Evolutionary conservation across 2,113 vertebrate genomes (phyloP).

Genomic region (Acrocephalus kingi): DNA sequence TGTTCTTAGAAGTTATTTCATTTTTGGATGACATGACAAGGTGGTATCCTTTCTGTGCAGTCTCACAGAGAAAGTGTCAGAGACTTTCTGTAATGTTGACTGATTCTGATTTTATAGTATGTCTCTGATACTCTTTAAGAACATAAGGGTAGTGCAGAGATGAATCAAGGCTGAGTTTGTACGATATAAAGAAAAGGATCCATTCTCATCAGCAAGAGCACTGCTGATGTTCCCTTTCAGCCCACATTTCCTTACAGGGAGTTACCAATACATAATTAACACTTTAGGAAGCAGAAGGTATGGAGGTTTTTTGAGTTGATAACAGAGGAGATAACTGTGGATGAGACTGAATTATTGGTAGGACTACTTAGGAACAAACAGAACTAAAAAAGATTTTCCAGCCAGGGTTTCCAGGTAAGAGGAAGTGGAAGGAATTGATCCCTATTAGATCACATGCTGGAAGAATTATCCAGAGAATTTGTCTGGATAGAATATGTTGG

Average conservation of each 20-base stretch:
- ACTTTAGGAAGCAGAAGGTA: not conserved
- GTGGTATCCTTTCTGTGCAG: not conserved
- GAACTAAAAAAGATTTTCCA: not conserved
- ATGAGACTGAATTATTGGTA: not conserved
- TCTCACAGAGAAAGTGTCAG: not conserved
- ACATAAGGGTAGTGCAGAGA: not conserved
- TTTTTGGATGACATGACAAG: not conserved
- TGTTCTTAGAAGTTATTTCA: not conserved
- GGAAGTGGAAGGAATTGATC: not conserved
- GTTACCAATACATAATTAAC: not conserved
- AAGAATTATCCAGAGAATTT: not conserved
- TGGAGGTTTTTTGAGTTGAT: accelerated
- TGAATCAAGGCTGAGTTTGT: not conserved
- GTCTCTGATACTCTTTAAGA: not conserved
- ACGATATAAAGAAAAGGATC: not conserved
- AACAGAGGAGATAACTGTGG: not conserved
- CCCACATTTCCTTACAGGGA: not conserved
- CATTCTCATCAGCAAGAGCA: not conserved
- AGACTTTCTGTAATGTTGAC: not conserved
- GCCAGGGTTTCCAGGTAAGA: not conserved
- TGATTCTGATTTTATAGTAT: not conserved
- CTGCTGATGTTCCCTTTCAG: not conserved
- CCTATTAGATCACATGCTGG: not conserved
- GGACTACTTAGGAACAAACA: not conserved
- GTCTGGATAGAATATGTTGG: not conserved